Conservation (phyloP, 2,113 vertebrate species). For the Nesoenas mayeri region DNA sequence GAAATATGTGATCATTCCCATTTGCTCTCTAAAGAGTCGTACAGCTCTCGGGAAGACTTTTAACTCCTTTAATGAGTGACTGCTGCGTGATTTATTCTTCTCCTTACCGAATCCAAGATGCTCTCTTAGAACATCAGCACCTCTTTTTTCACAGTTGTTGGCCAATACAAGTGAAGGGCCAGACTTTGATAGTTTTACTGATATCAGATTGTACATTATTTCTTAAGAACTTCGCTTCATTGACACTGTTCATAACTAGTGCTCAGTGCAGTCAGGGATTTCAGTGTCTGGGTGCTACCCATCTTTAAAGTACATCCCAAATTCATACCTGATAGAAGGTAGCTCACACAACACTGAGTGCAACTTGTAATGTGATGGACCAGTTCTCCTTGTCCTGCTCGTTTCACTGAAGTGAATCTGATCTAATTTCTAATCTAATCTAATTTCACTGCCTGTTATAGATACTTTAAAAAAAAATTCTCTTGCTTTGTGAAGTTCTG, state of each 20-base stretch:
- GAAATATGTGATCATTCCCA: not conserved
- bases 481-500: not conserved
- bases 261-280: not conserved
- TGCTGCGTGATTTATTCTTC: not conserved
- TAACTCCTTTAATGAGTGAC: not conserved
- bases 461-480: not conserved
- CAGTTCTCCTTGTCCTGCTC: not conserved
- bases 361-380: not conserved
- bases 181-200: not conserved
- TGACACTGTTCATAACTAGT: not conserved
- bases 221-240: not conserved
- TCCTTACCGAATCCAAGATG: not conserved
- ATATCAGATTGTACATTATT: not conserved
- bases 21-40: not conserved
- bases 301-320: not conserved
- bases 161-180: not conserved
- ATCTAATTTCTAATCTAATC: not conserved
- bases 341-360: not conserved
- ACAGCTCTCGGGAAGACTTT: not conserved
- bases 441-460: not conserved
- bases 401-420: not conserved
- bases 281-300: not conserved
- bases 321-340: not conserved
- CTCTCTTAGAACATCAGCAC: not conserved
- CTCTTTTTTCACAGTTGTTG: not conserved